Conservation (phyloP, 2,888 invertebrate genomes). For the Enchytraeus crypticus region DNA sequence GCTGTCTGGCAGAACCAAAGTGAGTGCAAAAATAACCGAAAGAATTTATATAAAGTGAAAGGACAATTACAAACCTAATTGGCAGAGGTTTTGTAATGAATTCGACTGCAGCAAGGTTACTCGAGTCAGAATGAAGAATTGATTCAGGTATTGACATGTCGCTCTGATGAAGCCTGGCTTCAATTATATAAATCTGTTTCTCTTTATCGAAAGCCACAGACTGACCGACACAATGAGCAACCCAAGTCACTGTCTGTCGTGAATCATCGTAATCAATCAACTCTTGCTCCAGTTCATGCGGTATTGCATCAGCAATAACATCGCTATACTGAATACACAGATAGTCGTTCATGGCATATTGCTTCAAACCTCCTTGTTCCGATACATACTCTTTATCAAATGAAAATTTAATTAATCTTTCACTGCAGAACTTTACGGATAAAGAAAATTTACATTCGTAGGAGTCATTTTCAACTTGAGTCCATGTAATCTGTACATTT, state of each 20-base stretch:
- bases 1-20: too few species aligned
- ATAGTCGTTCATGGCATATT: too few species aligned
- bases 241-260: slow-evolving; percentile 33
- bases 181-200: slow-evolving; percentile 15
- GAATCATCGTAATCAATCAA: slow-evolving; percentile 22
- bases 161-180: slow-evolving; percentile 28
- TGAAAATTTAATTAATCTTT: too few species aligned
- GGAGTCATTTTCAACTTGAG: too few species aligned
- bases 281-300: slow-evolving; percentile 3
- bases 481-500: slow-evolving; percentile 35
- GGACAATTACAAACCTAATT: slow-evolving; percentile 30
- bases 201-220: slow-evolving; percentile 19
- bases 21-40: too few species aligned
- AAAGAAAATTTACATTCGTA: too few species aligned
- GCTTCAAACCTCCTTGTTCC: too few species aligned
- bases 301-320: slow-evolving; percentile 25
- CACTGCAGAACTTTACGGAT: neutral
- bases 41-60: too few species aligned
- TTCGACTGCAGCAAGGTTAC: slow-evolving; percentile 33
- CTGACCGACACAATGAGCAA: slow-evolving; percentile 35
- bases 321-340: slow-evolving; percentile 36
- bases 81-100: slow-evolving; percentile 34
- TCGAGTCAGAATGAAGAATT: too few species aligned
- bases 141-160: slow-evolving; percentile 20
- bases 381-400: too few species aligned